Base-by-base conservation (phyloP, 2,113 vertebrate species). In the Physeter macrocephalus region DNA sequence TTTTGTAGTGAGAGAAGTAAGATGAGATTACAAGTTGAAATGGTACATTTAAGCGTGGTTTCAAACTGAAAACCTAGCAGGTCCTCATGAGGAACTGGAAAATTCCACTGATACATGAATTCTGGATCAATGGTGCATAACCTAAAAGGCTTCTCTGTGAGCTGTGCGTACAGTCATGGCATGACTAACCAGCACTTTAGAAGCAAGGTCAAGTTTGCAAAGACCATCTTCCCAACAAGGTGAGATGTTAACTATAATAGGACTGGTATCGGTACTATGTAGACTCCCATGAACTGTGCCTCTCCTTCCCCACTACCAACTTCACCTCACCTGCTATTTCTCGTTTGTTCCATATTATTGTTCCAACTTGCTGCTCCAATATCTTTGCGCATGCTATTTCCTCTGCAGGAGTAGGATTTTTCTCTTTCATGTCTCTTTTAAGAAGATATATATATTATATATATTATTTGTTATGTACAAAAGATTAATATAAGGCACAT, bases 241-340 rank as follows among this genome's bases (percentile, higher is more conserved):
- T 27, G 67, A 62, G 25, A 78, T 29, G 36, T 21, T 77, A 49
- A 17, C 72, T 62, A 12, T 8, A 23, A 10, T 6, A 34, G 34
- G 23, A 10, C 8, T 21, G 31, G 27, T 49, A 8, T 49, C 12
- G 21, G 27, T 27, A 6, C 27, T n/a, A 27, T 7, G 0, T 1
- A 17, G 49, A 9, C 31, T 5, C 18, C 41, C 1, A 1, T 6
- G 41, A 20, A 1, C 43, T 0, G 0, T 0, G 1, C 20, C 27
- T 3, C 0, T 81, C 25, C 10, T 54, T 18, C 23, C 34, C 15
- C 1, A 1, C 64, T 3, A 11, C 31, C 41, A 0, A 21, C 29
- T 23, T 77, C 59, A 2, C 18, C 15, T 6, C 75, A 52, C 34
- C 52, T 87, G n/a, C 31, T 75, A 0, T n/a, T 46, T 89, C 67